Base-by-base conservation (phyloP, 2,888 invertebrate genomes). In the Pyralis farinalis region DNA sequence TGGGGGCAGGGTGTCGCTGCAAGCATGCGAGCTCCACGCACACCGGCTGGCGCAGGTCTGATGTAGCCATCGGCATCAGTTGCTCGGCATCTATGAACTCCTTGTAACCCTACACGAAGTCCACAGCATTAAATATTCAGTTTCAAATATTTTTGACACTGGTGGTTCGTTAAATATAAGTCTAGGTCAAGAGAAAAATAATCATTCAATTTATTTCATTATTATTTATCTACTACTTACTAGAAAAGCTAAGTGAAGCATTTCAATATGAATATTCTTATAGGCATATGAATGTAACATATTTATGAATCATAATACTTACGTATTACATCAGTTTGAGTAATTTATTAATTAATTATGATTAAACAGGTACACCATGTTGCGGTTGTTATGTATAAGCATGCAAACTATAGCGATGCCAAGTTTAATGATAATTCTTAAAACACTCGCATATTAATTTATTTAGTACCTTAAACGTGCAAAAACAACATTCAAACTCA, bases 401-500 rank as follows among this genome's bases (percentile, higher is more conserved):
- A 37, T 40, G 43, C 34, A 34, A 42, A 43, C 12, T 1, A 43
- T 38, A 40, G 37, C 20, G 31, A 40, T 21, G n/a, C n/a, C 25
- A 21, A 34, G 31, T 42, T 37, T 30, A 7, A 28, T 30, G n/a
- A 21, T 30, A 10, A 7, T 21, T 31, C 20, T 36, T 32, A 16
- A 22, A 28, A 29, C 29, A 12, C 20, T 34, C 30, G 11, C 12
- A 22, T 48, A 60, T 85, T 86, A 85, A 76, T 76, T 58, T 70
- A 67, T 86, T 44, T 85, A 87, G 84, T 95, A 96, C 96, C 96
- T 96, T 96, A 86, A 95, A 94, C 90, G 95, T 96, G 94, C 96
- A 97, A 95, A 96, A 97, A 94, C 96, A 97, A 95, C 97, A 97
- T 93, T 97, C 97, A 93, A 96, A 96, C 92, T 96, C 96, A 92